phyloP scores from a whole-genome alignment of 2,888 invertebrate species.

The Archips crataeganus region DNA sequence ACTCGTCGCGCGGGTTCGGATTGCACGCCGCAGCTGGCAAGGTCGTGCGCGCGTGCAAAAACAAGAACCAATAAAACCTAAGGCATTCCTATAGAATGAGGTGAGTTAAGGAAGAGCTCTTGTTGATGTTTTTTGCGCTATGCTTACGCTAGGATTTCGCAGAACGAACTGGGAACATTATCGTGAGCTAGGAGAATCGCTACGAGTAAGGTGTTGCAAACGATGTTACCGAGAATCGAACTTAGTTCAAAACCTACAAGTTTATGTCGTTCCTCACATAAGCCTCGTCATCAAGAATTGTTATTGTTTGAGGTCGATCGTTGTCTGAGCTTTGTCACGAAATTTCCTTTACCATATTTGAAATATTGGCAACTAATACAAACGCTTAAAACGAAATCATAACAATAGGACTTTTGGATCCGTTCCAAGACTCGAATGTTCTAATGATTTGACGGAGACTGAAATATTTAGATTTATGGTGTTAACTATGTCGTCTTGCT shows the following conservation, averaged over 20 bases:
- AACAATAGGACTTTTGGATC: slow-evolving; percentile 31
- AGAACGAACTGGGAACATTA: neutral
- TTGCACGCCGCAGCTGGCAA: slow-evolving; percentile 74
- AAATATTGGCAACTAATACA: slow-evolving; percentile 32
- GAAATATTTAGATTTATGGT: slow-evolving; percentile 20
- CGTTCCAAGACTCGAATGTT: slow-evolving; percentile 25
- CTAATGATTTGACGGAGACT: slow-evolving; percentile 22
- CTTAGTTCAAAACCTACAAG: slow-evolving; percentile 4
- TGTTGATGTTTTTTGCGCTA: slow-evolving; percentile 35
- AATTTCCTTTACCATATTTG: slow-evolving; percentile 22
- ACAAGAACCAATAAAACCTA: slow-evolving; percentile 60
- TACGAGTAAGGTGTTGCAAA: neutral
- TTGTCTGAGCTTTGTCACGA: slow-evolving; percentile 11
- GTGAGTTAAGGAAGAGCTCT: slow-evolving; percentile 55
- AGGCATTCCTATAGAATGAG: slow-evolving; percentile 67
- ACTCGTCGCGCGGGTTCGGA: slow-evolving; percentile 76
- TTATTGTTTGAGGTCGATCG: slow-evolving; percentile 23
- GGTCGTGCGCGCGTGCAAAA: slow-evolving; percentile 77
- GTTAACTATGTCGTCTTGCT: slow-evolving; percentile 1
- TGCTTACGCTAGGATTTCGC: slow-evolving; percentile 24
- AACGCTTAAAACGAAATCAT: slow-evolving; percentile 13
- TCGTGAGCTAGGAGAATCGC: neutral
- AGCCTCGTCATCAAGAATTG: slow-evolving; percentile 14
- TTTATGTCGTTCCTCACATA: neutral
- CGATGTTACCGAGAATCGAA: neutral